Conservation (phyloP, 2,888 invertebrate species). For the Labia minor region DNA sequence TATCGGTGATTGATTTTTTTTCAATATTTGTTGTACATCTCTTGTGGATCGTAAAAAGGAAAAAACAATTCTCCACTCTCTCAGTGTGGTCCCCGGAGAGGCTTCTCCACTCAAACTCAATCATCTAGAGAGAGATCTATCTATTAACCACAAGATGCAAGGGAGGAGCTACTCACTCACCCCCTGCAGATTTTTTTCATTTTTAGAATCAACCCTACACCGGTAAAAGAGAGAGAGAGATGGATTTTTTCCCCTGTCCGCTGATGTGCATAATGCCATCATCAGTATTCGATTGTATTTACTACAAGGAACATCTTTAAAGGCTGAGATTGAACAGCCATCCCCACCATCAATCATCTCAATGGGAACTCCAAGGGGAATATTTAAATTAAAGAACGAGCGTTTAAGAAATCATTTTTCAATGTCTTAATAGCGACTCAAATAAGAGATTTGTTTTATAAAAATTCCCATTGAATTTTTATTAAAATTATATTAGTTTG, state of each 20-base stretch:
- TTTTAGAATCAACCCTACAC: not conserved
- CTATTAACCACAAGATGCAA: slow-evolving; percentile 1
- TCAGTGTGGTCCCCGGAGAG: not conserved
- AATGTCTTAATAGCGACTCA: not conserved
- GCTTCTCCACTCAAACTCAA: not conserved
- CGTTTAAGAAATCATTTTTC: slow-evolving; percentile 2
- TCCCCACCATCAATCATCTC: not conserved
- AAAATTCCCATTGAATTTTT: too few species aligned
- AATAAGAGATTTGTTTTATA: too few species aligned
- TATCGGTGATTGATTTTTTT: not conserved
- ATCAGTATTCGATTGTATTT: slow-evolving; percentile 8
- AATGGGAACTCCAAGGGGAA: not conserved
- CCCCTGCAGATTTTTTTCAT: not conserved
- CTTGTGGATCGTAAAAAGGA: slow-evolving; percentile 9
- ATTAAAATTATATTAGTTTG: too few species aligned
- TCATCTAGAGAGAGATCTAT: slow-evolving; percentile 13
- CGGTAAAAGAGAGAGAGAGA: not conserved
- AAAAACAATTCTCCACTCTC: slow-evolving; percentile 1
- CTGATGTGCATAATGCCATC: slow-evolving; percentile 8
- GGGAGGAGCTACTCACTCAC: not conserved
- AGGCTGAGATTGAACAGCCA: not conserved
- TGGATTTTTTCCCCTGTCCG: not conserved
- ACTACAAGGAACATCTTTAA: not conserved
- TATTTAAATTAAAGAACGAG: not conserved
- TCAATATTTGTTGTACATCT: not conserved